Base-by-base conservation (phyloP, 92 coral and sea anemone genomes). In the Epizoanthus stellaris region DNA sequence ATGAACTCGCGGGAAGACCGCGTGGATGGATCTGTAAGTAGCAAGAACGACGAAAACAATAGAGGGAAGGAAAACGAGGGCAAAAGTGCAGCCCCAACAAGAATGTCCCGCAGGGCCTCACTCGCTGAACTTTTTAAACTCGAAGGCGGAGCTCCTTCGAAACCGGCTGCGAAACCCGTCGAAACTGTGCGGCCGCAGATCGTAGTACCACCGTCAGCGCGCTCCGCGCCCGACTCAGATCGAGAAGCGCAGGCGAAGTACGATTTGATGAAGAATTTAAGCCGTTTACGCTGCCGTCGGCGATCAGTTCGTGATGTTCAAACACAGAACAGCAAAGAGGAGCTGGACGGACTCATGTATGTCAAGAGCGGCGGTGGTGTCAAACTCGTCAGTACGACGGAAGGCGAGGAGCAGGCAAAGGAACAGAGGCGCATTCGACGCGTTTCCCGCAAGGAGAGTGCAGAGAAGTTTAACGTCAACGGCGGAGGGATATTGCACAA, bases 291-390 rank as follows among this genome's bases (percentile, higher is more conserved):
- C 39, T 70, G 93, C 76, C 89, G 98, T 43, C 84, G 98, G 40
- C 86, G 98, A 54, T 94, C 98, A 13, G 89, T 94, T 19, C 98
- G 98, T 56, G 98, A 94, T 91, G 86, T 94, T 38, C 95, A 94
- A 85, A 79, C 83, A 39, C 83, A 79, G 54, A 79, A 79, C 72
- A 92, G 86, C 82, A 87, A 88, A 21, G 98, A 94, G 53, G 98
- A 94, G 62, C 70, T 94, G 83, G 98, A 94, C 4, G 98, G 98
- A 20, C 85, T 94, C 43, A 94, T 94, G 98, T 94, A 94, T 76
- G 98, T 94, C 3, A 94, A 94, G 79, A 94, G 90, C 54, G 98
- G 93, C 47, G 98, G 91, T 54, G 76, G 94, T 5, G 98, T 94
- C 8, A 94, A 94, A 76, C 94, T 94, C 74, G 95, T 94, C 52